These are phyloP conservation scores for Ancistrus triradiatus DNA, from an alignment of 2,113 vertebrate genomes.

Conservation along the genomic window DNA sequence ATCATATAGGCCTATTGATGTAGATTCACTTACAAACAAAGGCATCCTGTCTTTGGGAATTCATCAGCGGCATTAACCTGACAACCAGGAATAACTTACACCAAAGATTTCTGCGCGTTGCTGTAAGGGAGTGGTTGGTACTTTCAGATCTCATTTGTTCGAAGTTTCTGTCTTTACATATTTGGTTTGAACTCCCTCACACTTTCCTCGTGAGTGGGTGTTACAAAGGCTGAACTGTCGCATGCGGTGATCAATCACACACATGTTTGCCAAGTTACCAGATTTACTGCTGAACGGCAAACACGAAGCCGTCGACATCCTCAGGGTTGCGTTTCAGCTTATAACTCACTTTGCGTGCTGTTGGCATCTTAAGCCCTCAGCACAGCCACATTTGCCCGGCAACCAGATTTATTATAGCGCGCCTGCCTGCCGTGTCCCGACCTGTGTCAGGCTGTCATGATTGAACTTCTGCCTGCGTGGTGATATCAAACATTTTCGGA, in stretches of 20 bases:
- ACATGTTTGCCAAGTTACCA: constrained; percentile 27
- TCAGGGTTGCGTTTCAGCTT: constrained; percentile 28
- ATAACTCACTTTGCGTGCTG: constrained; percentile 26
- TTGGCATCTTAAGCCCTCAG: constrained; percentile 25
- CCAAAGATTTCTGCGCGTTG: no score
- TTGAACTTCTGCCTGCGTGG: not conserved
- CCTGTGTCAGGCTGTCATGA: constrained; percentile 15
- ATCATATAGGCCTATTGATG: no score
- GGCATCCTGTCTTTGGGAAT: no score
- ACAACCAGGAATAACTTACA: no score
- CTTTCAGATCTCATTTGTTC: no score
- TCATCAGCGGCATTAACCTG: no score
- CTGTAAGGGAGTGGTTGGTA: no score
- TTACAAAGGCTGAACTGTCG: constrained; percentile 21
- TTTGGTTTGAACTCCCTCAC: not conserved
- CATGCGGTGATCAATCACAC: constrained; percentile 15
- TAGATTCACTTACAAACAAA: no score
- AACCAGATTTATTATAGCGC: constrained; percentile 35
- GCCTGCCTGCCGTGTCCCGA: constrained; percentile 18
- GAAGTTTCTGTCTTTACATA: no score
- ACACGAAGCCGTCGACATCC: constrained; percentile 24
- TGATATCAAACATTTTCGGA: not conserved
- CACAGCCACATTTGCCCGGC: constrained; percentile 26
- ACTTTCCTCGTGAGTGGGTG: not conserved
- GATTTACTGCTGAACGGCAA: constrained; percentile 33